Evolutionary conservation across 2,888 invertebrate genomes (phyloP), one percentile per base, ranked within the genome.

Genomic region (Aquatica leii): DNA sequence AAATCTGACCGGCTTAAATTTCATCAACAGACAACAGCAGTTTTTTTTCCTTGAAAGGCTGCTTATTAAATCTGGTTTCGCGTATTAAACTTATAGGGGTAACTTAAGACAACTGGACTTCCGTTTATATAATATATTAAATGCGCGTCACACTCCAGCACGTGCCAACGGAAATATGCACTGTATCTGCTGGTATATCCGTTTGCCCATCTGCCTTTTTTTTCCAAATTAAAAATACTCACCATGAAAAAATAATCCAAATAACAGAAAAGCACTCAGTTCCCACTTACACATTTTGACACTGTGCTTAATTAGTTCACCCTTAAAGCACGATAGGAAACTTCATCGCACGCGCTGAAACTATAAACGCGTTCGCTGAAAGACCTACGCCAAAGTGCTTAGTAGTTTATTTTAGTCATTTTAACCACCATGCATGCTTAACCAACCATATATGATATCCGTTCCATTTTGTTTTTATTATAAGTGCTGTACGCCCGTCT

Each of bases 141-240:
- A 61, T 63, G 62, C 69, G 65, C 71, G 71, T 70, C 67, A 69
- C 70, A 72, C 71, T 65, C 55, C 71, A 72, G 76, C 76, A 76
- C 76, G 76, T 76, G 76, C 76, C 75, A 70, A 71, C 74, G 75
- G 76, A 76, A 71, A 71, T 68, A 65, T 53, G 6, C 24, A 6
- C 24, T 24, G 57, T 56, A 59, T 64, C 65, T 64, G 58, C 43
- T 64, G 65, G 59, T 65, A 61, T 63, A 59, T 65, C 68, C 64
- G 60, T 63, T 18, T 58, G 58, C 53, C 65, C 65, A 65, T 60
- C 60, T 64, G 43, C n/a, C 21, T 12, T 35, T 59, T 59, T 35
- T 31, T 12, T 41, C 6, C 6, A 55, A 55, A 21, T 18, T 18
- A 31, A 18, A 9, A 8, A 52, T 20, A 35, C 57, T 58, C 58